Evolutionary conservation across 2,888 invertebrate species (phyloP), one percentile per base, ranked within the genome.

Genomic region (Ceriagrion tenellum): DNA sequence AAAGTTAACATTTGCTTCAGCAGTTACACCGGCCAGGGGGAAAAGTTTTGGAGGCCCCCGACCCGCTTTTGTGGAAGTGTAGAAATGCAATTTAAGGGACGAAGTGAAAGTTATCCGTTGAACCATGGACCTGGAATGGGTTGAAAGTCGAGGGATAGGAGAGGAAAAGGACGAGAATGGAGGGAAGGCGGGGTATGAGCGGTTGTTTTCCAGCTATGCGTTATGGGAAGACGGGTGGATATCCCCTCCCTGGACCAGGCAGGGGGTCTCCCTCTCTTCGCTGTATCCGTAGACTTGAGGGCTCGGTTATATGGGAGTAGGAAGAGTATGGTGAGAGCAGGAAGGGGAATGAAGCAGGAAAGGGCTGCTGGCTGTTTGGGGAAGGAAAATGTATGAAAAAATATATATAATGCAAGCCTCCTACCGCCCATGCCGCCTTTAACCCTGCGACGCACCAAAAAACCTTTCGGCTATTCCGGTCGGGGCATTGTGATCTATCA

Each of bases 401-500:
- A 93, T 47, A 93, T 47, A 74, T 93, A 74, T 93, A 93, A 69
- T 47, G 89, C 89, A 26, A 40, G 40, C 91, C n/a, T 56, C 35
- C 30, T 35, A 55, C 59, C 10, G 26, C 26, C 69, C 69, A 35
- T 10, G 81, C 81, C 8, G 6, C 81, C 81, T 35, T 81, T 30
- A 30, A 13, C 81, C 63, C 59, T 63, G 13, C 59, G 30, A 47
- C 63, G n/a, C 63, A 30, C 93, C 93, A 69, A 55, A 89, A 69
- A 91, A 91, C 59, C 63, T 30, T 91, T 91, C 91, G 91, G 91
- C 91, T 59, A 91, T 91, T 91, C 91, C 91, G 40, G 59, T 63
- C 63, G 91, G 63, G 91, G 47, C n/a, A 93, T 47, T 55, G 74
- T 69, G 93, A 93, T 93, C 93, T 74, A 93, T 93, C 93, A 93